These are phyloP conservation scores for Sogatella furcifera DNA, from an alignment of 1,140 invertebrate species.

Conservation along the genomic window DNA sequence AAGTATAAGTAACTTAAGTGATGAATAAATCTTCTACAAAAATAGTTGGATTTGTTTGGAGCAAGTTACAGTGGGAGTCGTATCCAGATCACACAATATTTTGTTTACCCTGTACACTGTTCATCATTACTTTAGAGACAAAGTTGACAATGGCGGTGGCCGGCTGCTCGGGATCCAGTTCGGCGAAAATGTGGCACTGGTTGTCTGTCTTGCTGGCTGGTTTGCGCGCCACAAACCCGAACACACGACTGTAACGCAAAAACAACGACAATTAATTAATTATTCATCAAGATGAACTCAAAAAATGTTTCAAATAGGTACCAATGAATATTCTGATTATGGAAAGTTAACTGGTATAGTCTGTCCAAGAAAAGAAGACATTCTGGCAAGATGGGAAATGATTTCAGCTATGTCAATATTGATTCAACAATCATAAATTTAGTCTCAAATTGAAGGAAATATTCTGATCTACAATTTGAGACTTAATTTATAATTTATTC, in stretches of 20 bases:
- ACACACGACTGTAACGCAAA: conserved; percentile 56
- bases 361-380: too few relatives aligned
- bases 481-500: too few relatives aligned
- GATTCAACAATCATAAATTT: too few relatives aligned
- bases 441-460: too few relatives aligned
- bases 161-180: conserved; percentile 88
- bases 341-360: too few relatives aligned
- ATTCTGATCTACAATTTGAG: too few relatives aligned
- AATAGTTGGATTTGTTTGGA: not conserved
- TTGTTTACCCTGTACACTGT: conserved; percentile 17
- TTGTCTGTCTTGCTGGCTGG: conserved; percentile 71
- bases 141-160: conserved; percentile 93
- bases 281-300: too few relatives aligned
- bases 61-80: not conserved
- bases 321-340: too few relatives aligned
- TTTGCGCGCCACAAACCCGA: conserved; percentile 89
- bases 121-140: conserved; percentile 79
- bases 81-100: conserved; percentile 9
- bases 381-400: too few relatives aligned
- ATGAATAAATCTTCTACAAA: not conserved
- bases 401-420: too few relatives aligned
- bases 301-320: too few relatives aligned
- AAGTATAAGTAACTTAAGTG: not conserved
- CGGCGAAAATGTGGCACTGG: conserved; percentile 93
- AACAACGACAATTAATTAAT: not conserved